Base-by-base conservation (phyloP, 2,888 invertebrate species). In the Chymomyza fuscimana region DNA sequence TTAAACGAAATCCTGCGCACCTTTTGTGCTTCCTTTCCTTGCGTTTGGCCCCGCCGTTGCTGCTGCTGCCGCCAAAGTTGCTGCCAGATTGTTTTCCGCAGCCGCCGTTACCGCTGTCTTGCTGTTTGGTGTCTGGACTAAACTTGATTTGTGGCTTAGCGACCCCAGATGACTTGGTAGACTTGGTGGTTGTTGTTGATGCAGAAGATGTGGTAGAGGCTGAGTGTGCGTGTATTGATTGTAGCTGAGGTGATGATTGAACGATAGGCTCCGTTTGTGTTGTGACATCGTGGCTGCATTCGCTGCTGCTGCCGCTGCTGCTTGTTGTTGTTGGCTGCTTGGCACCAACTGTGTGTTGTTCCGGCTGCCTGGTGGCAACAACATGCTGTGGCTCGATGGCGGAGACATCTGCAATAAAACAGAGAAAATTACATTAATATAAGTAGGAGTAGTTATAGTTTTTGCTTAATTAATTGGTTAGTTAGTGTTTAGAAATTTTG, bases 221-320 rank as follows among this genome's bases (percentile, higher is more conserved):
- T 88, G 91, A 89, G 89, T 91, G 90, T 90, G 90, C 82, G 89
- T 90, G 90, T 93, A 94, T 90, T 94, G 94, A 89, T 94, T 94
- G 93, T 94, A 94, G 91, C 94, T 94, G 93, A 94, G 94, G 92
- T 94, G 94, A 92, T 94, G 94, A 92, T 94, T 94, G 93, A 94
- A 94, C 90, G 94, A 94, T 86, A 93, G 94, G 93, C 93, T 94
- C 93, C 93, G 93, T 93, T 93, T 95, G 93, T 93, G 94, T 93
- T 93, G 94, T 91, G 93, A 93, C 93, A 92, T 77, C 77, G 89
- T 72, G 88, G 86, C 73, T 68, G 78, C 79, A 69, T 71, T 78
- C 64, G 73, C 76, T 62, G 74, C 73, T 65, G 84, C 59, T 73
- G 87, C 70, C 74, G 82, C 75, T 50, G 69, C 65, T 63, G 73